A percentile compares a stretch with the other conserved stretches of the same genome.
Evolutionary conservation across 2,797 vertebrate species (phyloP).

Genomic region (Falco columbarius): DNA sequence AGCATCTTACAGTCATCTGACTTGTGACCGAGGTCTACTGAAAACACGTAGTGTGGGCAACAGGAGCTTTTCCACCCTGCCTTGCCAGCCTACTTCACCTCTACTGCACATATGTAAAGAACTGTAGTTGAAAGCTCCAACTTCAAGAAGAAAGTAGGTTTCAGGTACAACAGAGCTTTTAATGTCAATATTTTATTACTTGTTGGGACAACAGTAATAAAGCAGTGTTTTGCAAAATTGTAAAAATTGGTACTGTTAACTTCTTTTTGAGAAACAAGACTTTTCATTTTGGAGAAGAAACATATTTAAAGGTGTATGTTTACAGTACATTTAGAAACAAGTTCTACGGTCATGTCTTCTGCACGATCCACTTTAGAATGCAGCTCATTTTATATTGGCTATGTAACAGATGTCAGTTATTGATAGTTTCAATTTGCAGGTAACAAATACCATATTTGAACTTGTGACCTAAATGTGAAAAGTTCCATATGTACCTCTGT

Average conservation of each 20-base stretch:
- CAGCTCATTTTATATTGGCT: neutral
- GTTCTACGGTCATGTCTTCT: neutral
- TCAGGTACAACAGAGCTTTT: neutral
- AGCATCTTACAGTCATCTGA: neutral
- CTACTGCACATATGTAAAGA: neutral
- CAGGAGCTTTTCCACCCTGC: neutral
- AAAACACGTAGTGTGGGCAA: neutral
- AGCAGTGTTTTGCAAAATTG: neutral
- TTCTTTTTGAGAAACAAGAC: neutral
- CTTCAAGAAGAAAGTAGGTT: neutral
- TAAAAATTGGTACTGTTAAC: neutral
- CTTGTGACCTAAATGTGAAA: constrained; percentile 29
- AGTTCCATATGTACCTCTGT: neutral
- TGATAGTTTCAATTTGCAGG: constrained; percentile 32
- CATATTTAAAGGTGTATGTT: neutral
- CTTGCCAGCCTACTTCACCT: neutral
- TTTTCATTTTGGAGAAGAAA: neutral
- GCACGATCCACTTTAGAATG: neutral
- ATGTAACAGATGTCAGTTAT: constrained; percentile 2
- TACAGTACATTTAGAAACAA: neutral
- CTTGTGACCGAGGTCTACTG: rapidly evolving
- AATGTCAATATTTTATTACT: neutral
- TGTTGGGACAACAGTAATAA: neutral
- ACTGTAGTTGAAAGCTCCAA: neutral
- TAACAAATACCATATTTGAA: constrained; percentile 45